Base-by-base conservation (phyloP, 2,113 vertebrate genomes). In the Gavia stellata region DNA sequence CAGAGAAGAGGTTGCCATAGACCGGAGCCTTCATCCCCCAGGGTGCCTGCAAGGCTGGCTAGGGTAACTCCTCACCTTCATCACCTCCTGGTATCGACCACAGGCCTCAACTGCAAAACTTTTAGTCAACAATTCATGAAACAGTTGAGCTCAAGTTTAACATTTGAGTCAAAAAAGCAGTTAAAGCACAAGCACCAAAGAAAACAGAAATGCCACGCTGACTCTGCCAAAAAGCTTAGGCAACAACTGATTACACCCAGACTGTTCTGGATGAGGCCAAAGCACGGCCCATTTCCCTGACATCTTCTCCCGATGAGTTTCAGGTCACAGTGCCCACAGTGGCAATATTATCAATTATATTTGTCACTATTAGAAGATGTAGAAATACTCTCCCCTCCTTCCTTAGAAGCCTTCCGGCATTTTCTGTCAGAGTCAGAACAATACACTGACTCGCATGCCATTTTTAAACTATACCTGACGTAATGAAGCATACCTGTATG, bases 11-110 rank as follows among this genome's bases (percentile, higher is more conserved):
- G 9, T 55, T 29, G n/a, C 40, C 19, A 9, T 1, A 40, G 61
- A 34, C 19, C 1, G 13, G 4, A 59, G 38, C 9, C 2, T 14
- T n/a, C 23, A 10, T 42, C 19, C n/a, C 24, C 6, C 20, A 19
- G 33, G 58, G n/a, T 0, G 0, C n/a, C 33, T 31, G 29, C 67
- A 77, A 45, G 53, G 53, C 28, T 55, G 33, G 33, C 49, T 34
- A 34, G 26, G 28, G 3, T 31, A 47, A 34, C 7, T 8, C 34
- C 36, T 81, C 73, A 47, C 47, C 72, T 62, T 14, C 2, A 38
- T 40, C 45, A n/a, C 15, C 17, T 29, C 49, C 34, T 20, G 1
- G 10, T 17, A 56, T 8, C 1, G 0, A 17, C 33, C 70, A 24
- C 13, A 13, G 25, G 31, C 10, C 26, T 34, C 6, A 36, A 2